These are phyloP conservation scores for Chrysodeixis includens DNA, from an alignment of 2,888 invertebrate species.

Conservation along the genomic window DNA sequence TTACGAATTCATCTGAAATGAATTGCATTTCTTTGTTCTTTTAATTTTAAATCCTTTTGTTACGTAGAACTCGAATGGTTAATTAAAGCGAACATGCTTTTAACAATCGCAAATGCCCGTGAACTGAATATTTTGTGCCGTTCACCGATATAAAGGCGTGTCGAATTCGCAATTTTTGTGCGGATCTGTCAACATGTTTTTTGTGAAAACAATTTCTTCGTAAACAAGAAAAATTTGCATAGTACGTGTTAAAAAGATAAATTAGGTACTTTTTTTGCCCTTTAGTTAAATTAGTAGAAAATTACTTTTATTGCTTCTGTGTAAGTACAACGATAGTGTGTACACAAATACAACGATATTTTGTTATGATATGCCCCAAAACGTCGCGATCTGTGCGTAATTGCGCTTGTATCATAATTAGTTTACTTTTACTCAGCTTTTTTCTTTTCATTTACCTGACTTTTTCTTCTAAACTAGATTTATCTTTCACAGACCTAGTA, in stretches of 20 bases:
- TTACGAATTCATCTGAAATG: slow-evolving; percentile 12
- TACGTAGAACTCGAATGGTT: slow-evolving; percentile 15
- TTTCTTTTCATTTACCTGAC: too few species aligned
- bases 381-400: too few species aligned
- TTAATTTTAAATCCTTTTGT: slow-evolving; percentile 32
- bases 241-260: too few species aligned
- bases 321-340: too few species aligned
- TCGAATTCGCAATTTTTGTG: slow-evolving; percentile 8
- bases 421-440: too few species aligned
- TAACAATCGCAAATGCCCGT: slow-evolving; percentile 9
- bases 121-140: slow-evolving; percentile 4
- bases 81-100: slow-evolving; percentile 21
- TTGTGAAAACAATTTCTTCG: not conserved
- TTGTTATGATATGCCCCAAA: too few species aligned
- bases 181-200: slow-evolving; percentile 7
- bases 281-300: too few species aligned
- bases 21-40: slow-evolving; percentile 33
- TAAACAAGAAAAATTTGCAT: not conserved
- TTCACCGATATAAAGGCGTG: slow-evolving; percentile 1
- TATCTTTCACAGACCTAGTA: slow-evolving; percentile 22
- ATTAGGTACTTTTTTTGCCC: too few species aligned
- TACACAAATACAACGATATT: too few species aligned
- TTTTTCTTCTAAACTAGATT: too few species aligned
- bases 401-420: too few species aligned
- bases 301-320: too few species aligned